Conservation (phyloP, 2,113 vertebrate genomes). For the Alexandromys fortis region DNA sequence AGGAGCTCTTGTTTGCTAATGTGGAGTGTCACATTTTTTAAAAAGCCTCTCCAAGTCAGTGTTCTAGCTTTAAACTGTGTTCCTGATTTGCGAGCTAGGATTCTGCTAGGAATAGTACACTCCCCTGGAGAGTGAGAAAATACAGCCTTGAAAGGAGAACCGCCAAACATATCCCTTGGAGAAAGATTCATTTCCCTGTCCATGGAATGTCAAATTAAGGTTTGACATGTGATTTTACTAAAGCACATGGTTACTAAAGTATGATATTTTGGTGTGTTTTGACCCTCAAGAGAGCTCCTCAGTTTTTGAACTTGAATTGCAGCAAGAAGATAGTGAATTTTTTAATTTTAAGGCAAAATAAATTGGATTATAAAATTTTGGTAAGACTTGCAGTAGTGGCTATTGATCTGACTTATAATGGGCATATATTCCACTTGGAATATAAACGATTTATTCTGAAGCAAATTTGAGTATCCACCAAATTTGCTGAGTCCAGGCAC, state of each 20-base stretch:
- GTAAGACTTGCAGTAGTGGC: neutral
- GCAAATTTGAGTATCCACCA: neutral
- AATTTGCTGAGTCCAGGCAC: no score
- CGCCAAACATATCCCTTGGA: neutral
- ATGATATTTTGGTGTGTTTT: slow-evolving; percentile 3
- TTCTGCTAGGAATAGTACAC: neutral
- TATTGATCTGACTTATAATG: neutral
- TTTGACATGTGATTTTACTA: neutral
- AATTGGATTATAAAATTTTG: slow-evolving; percentile 30
- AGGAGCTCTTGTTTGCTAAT: neutral
- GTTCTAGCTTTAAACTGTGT: slow-evolving; percentile 27
- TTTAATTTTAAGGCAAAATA: slow-evolving; percentile 46
- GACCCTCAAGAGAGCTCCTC: neutral
- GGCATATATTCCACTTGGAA: neutral
- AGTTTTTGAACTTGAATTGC: slow-evolving; percentile 47
- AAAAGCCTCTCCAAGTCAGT: slow-evolving; percentile 45
- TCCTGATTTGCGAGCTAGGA: neutral
- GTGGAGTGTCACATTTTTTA: slow-evolving; percentile 38
- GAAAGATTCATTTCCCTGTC: neutral
- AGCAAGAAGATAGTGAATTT: neutral
- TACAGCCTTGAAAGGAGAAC: neutral
- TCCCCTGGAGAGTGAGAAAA: neutral
- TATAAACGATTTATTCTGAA: neutral
- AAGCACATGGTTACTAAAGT: neutral
- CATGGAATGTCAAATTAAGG: neutral